phyloP scores from a whole-genome alignment of 2,113 vertebrate species.

The Micronycteris hirsuta region DNA sequence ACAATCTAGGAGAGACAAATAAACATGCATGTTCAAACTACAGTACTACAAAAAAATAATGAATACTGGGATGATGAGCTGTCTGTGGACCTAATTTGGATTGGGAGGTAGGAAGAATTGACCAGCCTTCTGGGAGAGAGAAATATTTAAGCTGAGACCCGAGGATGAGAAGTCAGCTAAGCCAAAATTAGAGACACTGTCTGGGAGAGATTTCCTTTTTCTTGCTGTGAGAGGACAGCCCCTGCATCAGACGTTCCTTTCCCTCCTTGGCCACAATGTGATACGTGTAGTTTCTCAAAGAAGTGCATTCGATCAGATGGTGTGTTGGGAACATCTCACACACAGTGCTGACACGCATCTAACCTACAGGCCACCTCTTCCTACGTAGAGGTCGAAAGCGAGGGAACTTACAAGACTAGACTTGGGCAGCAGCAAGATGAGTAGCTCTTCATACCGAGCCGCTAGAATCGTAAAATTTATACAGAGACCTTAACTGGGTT shows the following conservation, averaged over 20 bases:
- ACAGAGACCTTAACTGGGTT: background rate
- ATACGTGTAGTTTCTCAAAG: background rate
- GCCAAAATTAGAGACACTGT: background rate
- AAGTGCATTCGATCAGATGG: background rate
- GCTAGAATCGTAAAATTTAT: background rate
- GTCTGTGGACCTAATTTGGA: background rate
- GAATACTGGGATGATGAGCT: background rate
- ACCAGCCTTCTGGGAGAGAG: background rate
- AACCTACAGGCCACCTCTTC: background rate
- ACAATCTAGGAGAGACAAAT: background rate
- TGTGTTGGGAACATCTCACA: accelerated
- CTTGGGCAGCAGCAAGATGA: too few species aligned
- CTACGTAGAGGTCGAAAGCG: background rate
- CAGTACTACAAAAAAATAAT: background rate
- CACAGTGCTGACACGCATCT: background rate
- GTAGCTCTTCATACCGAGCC: background rate
- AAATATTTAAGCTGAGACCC: background rate
- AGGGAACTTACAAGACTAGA: background rate
- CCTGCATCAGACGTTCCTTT: background rate
- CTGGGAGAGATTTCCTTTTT: background rate
- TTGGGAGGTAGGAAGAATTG: background rate
- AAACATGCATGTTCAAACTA: background rate
- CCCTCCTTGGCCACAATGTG: background rate
- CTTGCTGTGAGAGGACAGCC: background rate
- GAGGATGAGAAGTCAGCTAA: background rate